Conservation (phyloP, 2,797 vertebrate genomes). For the Sebastes reedi region DNA sequence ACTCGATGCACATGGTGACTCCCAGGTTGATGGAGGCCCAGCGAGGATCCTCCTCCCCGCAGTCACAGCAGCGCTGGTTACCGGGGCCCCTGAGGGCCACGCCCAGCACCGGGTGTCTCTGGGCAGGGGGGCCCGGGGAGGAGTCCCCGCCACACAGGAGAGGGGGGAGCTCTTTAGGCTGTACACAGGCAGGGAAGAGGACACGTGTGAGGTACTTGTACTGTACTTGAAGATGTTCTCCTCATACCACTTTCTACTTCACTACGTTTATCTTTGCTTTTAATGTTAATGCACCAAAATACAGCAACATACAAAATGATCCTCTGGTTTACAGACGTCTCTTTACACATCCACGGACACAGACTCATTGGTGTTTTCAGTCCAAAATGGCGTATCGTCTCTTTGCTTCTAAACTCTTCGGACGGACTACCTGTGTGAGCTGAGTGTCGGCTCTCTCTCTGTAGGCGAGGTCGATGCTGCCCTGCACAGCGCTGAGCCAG, state of each 20-base stretch:
- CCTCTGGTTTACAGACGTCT: too few species aligned
- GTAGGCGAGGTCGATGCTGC: slow-evolving; percentile 83
- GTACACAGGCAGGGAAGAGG: background rate
- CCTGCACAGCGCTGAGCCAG: slow-evolving; percentile 78
- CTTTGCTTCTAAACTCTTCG: too few species aligned
- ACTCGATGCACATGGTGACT: slow-evolving; percentile 84
- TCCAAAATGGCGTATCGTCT: too few species aligned
- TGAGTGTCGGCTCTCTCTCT: slow-evolving; percentile 48
- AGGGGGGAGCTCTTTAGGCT: slow-evolving; percentile 61
- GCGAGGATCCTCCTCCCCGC: slow-evolving; percentile 78
- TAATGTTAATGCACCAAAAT: too few species aligned
- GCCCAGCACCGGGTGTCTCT: slow-evolving; percentile 40
- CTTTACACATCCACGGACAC: too few species aligned
- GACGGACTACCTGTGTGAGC: slow-evolving; percentile 32
- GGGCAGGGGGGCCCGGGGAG: slow-evolving; percentile 1
- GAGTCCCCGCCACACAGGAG: background rate
- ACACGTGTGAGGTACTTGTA: too few species aligned
- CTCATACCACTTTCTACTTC: too few species aligned
- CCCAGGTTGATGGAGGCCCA: slow-evolving; percentile 85
- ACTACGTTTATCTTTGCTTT: too few species aligned
- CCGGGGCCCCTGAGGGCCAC: slow-evolving; percentile 70
- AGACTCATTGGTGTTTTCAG: too few species aligned
- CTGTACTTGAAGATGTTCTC: too few species aligned
- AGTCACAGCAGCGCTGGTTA: slow-evolving; percentile 82
- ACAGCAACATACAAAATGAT: too few species aligned